Evolutionary conservation across 2,797 vertebrate genomes (phyloP), one percentile per base, ranked within the genome.

Genomic region (Lates japonicus): DNA sequence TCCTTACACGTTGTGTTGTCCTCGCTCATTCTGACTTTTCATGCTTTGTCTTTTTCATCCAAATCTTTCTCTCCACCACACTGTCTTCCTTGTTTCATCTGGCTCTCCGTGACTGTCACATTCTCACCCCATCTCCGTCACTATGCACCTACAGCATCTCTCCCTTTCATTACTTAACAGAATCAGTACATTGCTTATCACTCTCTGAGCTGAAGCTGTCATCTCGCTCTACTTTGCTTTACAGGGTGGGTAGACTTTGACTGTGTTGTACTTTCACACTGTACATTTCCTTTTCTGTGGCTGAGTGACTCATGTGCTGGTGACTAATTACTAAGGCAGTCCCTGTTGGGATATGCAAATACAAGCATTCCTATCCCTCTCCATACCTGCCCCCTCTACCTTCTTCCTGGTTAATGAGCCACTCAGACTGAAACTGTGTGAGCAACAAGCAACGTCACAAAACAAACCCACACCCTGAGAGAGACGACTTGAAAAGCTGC

Each of bases 261-360:
- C 74, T 35, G 6, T 59, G 60, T 52, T 80, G 78, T 75, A 82
- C 74, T 78, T 78, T 90, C 57, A 72, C 79, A 86, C 61, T 77
- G 63, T 83, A 81, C 61, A 57, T 81, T 81, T 72, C 57, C 52
- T 69, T 67, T 80, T 70, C 69, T 74, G 31, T 78, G 63, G 25
- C 37, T 12, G 5, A 48, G 66, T 91, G 92, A 91, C 84, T 93
- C 88, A 92, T 70, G 48, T 10, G 2, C 70, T 83, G 79, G 86
- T 91, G 91, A 87, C 87, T 87, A 73, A 91, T 92, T 85, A 63
- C 81, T 65, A 22, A 82, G 76, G 70, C 76, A 80, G 65, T 86
- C 80, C 64, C 75, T 51, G 66, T 65, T 76, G 65, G 52, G 64
- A 90, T 80, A 83, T 5, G 61, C 70, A 89, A 84, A 88, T 66